Evolutionary conservation across 1,140 invertebrate species (phyloP).

Genomic region (Pseudomyrmex dendroicus): DNA sequence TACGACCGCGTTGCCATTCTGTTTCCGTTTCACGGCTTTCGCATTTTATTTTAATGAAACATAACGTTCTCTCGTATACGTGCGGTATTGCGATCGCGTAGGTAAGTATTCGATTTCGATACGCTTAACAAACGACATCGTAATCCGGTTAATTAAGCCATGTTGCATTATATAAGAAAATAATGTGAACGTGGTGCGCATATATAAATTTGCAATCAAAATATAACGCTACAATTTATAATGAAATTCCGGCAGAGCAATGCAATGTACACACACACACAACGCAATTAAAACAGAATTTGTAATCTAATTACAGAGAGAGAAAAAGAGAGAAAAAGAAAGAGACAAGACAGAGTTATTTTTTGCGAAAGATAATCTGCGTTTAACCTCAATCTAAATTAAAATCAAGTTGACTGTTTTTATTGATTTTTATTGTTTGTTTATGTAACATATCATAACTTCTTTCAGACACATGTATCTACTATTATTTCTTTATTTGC

Average conservation of each 20-base stretch:
- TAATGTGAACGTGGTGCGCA: not conserved
- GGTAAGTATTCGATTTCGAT: conserved; percentile 19
- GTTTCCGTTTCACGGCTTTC: not conserved
- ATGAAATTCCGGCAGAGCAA: not conserved
- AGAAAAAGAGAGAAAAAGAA: not conserved
- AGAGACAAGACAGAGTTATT: too few species aligned
- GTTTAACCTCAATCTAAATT: too few species aligned
- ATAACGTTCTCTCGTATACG: not conserved
- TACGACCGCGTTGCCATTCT: not conserved
- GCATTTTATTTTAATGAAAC: conserved; percentile 26
- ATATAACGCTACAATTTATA: not conserved
- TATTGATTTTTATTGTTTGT: too few species aligned
- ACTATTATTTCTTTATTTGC: too few species aligned
- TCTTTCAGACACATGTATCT: too few species aligned
- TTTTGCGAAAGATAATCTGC: too few species aligned
- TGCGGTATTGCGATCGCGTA: not conserved
- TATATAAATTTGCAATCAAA: not conserved
- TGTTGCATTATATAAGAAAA: conserved; percentile 1
- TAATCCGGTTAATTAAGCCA: conserved; percentile 46
- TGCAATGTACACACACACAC: not conserved
- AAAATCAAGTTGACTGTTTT: too few species aligned
- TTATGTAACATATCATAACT: too few species aligned
- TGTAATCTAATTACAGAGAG: too few species aligned
- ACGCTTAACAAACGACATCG: conserved; percentile 13
- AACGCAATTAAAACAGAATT: not conserved